A percentile compares a stretch with the other conserved stretches of the same genome.
Evolutionary conservation across 2,888 invertebrate genomes (phyloP).

Genomic region (Arrhopalites spinosus): DNA sequence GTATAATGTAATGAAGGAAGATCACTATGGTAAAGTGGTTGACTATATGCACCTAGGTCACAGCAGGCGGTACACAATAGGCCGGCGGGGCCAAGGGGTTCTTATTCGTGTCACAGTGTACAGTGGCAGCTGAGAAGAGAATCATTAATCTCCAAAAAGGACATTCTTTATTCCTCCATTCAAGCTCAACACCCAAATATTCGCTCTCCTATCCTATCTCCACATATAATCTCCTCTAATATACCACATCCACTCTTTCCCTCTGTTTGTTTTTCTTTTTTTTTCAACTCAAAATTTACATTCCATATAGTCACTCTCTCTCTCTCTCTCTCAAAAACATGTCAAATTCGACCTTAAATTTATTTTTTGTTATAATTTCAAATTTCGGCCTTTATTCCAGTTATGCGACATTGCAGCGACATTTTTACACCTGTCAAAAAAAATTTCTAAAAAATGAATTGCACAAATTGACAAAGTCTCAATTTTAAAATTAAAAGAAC

Average conservation of each 20-base stretch:
- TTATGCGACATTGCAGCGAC: no score
- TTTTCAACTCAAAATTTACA: not conserved
- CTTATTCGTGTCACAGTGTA: constrained; percentile 53
- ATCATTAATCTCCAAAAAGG: constrained; percentile 38
- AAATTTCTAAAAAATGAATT: no score
- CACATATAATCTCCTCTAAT: not conserved
- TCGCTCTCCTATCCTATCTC: constrained; percentile 3
- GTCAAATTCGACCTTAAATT: no score
- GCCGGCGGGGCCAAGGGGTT: constrained; percentile 51
- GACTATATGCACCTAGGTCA: constrained; percentile 48
- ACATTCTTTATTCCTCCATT: constrained; percentile 44
- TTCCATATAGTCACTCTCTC: not conserved
- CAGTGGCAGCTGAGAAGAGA: no score
- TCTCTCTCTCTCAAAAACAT: not conserved
- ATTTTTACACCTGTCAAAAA: no score
- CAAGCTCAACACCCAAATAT: constrained; percentile 34
- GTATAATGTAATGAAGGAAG: constrained; percentile 26
- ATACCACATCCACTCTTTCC: not conserved
- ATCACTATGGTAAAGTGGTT: constrained; percentile 33
- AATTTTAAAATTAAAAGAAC: no score
- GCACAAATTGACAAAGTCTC: no score
- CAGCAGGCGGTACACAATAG: constrained; percentile 54
- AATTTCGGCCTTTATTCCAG: no score
- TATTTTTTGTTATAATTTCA: no score
- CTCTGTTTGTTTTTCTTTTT: not conserved